Conservation (phyloP, 2,797 vertebrate genomes). For the Chaetophractus vellerosus region DNA sequence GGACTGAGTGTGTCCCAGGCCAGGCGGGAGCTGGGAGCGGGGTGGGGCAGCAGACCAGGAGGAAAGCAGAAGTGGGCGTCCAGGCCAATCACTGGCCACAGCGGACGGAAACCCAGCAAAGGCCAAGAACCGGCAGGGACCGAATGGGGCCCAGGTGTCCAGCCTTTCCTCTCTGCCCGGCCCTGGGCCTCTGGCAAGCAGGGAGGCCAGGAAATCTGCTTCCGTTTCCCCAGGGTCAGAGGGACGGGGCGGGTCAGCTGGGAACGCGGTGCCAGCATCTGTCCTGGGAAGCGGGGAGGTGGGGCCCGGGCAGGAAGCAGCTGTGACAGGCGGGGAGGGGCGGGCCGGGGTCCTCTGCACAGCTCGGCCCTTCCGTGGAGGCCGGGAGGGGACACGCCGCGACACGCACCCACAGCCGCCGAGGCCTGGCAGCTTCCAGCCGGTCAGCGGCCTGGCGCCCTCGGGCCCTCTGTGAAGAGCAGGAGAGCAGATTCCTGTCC, state of each 20-base stretch:
- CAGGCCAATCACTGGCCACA: not conserved
- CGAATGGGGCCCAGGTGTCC: no score
- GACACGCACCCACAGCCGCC: rapidly evolving
- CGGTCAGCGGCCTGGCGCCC: not conserved
- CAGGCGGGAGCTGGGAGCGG: not conserved
- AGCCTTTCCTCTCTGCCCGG: not conserved
- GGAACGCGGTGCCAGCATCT: rapidly evolving
- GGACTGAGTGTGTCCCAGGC: not conserved
- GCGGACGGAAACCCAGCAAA: rapidly evolving
- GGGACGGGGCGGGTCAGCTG: no score
- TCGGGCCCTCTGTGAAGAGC: not conserved
- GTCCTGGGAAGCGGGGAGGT: not conserved
- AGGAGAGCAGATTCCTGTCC: not conserved
- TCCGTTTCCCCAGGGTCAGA: not conserved
- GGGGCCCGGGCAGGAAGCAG: conserved; percentile 10
- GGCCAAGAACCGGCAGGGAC: not conserved
- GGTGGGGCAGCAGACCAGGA: not conserved
- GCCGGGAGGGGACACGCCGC: rapidly evolving
- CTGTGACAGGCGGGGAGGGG: not conserved
- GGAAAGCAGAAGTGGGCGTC: rapidly evolving
- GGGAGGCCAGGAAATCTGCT: not conserved
- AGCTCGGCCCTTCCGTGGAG: not conserved
- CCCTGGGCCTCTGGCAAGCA: not conserved
- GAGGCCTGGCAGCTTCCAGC: rapidly evolving
- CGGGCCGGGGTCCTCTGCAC: rapidly evolving